Evolutionary conservation across 2,888 invertebrate species (phyloP).

Genomic region (Pseudanteris insignis): DNA sequence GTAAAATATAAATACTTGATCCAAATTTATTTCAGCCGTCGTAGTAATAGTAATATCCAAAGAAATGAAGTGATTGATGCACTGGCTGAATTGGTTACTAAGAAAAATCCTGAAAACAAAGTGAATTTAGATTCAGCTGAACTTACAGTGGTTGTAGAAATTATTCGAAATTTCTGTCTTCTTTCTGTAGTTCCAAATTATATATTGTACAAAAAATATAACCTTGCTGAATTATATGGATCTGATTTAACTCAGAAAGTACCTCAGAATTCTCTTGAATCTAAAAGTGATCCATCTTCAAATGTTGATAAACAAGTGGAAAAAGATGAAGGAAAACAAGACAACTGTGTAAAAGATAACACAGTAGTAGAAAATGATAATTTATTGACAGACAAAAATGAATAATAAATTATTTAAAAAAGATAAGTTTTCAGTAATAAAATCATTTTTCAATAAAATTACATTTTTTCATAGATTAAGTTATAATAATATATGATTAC

Average conservation of each 20-base stretch:
- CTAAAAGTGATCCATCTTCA: not conserved
- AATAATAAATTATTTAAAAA: too few relatives aligned
- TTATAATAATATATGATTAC: too few relatives aligned
- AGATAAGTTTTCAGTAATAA: too few relatives aligned
- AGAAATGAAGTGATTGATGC: constrained; percentile 78
- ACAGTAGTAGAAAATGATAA: not conserved
- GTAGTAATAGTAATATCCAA: constrained; percentile 78
- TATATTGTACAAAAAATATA: constrained; percentile 83
- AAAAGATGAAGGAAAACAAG: constrained; percentile 3
- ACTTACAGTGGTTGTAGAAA: constrained; percentile 82
- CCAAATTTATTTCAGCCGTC: constrained; percentile 68
- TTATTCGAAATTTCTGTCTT: constrained; percentile 82
- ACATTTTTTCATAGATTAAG: too few relatives aligned
- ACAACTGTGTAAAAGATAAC: too few relatives aligned
- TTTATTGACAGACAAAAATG: too few relatives aligned
- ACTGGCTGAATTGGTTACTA: constrained; percentile 76
- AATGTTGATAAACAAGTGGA: constrained; percentile 8
- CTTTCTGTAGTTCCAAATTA: constrained; percentile 84
- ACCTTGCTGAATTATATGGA: constrained; percentile 73
- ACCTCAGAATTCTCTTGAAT: too few relatives aligned
- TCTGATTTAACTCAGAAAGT: constrained; percentile 34
- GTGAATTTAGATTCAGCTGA: constrained; percentile 83
- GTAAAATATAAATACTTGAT: not conserved
- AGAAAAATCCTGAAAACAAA: constrained; percentile 77
- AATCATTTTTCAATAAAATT: too few relatives aligned